Conservation (phyloP, 2,113 vertebrate species). For the Myotis yumanensis region DNA sequence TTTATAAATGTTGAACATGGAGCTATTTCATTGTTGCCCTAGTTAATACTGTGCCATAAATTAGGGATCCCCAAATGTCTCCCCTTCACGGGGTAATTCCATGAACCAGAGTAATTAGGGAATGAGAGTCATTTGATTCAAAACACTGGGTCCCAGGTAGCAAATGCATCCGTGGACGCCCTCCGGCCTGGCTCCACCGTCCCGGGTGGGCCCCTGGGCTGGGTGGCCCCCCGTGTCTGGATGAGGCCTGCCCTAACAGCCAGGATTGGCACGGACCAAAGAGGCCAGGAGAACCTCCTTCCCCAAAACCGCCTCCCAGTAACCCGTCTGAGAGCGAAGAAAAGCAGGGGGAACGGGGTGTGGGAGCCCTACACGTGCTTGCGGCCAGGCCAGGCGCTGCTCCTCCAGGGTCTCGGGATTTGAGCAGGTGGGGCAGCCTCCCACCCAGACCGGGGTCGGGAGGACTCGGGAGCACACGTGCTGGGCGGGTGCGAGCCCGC, state of each 20-base stretch:
- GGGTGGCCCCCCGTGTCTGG: background rate
- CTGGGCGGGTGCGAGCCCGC: too few species aligned
- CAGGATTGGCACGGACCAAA: rapidly evolving
- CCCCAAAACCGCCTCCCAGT: too few species aligned
- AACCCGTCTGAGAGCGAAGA: too few species aligned
- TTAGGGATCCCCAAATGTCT: background rate
- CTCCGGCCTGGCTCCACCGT: background rate
- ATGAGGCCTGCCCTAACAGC: background rate
- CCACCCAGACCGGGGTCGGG: rapidly evolving
- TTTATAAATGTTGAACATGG: background rate
- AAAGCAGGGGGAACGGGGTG: too few species aligned
- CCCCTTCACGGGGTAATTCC: background rate
- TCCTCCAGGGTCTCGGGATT: rapidly evolving
- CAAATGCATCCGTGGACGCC: background rate
- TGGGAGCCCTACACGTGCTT: background rate
- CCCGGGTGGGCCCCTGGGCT: background rate
- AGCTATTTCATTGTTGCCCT: too few species aligned
- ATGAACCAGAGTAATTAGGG: background rate
- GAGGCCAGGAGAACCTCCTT: background rate
- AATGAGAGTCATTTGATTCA: background rate
- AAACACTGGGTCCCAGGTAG: background rate
- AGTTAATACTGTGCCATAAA: background rate
- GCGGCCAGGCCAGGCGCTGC: background rate
- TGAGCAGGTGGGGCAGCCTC: background rate
- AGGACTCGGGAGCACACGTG: background rate